These are phyloP conservation scores for Vidua chalybeata DNA, from an alignment of 2,113 vertebrate species.

Conservation along the genomic window DNA sequence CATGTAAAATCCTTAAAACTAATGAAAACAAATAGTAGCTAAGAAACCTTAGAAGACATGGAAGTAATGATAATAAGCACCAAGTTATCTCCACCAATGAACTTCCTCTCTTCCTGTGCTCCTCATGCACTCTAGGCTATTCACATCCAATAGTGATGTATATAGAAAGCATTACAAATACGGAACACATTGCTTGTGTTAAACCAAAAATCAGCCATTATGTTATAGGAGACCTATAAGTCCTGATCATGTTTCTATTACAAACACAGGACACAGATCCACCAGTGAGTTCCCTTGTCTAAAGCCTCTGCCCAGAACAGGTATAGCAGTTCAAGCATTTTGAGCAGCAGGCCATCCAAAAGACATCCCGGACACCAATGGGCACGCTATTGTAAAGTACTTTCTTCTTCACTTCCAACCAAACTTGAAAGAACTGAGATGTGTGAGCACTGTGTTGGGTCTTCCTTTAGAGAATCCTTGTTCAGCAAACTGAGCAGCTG, in stretches of 20 bases:
- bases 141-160: neutral
- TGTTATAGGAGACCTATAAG: neutral
- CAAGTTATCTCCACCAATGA: neutral
- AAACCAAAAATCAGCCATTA: neutral
- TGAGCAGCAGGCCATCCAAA: neutral
- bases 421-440: neutral
- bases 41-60: neutral
- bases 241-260: neutral
- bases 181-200: neutral
- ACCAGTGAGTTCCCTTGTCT: neutral
- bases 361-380: neutral
- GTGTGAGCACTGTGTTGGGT: fast-evolving
- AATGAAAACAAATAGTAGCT: neutral
- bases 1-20: neutral
- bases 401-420: neutral
- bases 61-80: neutral
- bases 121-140: neutral
- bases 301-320: neutral
- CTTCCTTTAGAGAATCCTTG: neutral
- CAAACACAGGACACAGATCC: neutral
- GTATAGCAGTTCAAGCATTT: neutral
- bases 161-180: neutral
- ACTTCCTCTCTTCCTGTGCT: neutral
- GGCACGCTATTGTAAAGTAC: neutral
- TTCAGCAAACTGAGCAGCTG: neutral